phyloP scores from a whole-genome alignment of 2,113 vertebrate genomes.

The Thamnaconus septentrionalis region DNA sequence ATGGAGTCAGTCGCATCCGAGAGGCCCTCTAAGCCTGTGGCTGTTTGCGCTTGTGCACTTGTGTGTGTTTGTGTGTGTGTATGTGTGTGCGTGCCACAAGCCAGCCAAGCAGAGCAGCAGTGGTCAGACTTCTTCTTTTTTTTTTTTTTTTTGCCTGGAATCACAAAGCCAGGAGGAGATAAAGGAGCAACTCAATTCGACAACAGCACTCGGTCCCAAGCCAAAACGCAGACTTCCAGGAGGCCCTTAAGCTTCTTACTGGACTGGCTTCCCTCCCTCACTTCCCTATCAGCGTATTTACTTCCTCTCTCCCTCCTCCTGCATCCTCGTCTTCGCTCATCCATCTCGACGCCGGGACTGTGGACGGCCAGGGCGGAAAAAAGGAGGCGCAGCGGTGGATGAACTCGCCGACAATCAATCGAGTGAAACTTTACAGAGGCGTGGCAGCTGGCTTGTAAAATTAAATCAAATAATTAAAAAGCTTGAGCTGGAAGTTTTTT shows the following conservation, averaged over 20 bases:
- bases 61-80: background rate
- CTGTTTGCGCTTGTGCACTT: slow-evolving; percentile 38
- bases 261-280: slow-evolving; percentile 49
- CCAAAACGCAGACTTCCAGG: slow-evolving; percentile 69
- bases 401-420: slow-evolving; percentile 47
- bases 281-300: slow-evolving; percentile 30
- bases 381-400: no score
- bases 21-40: slow-evolving; percentile 53
- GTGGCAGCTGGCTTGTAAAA: slow-evolving; percentile 14
- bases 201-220: slow-evolving; percentile 54
- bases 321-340: slow-evolving; percentile 32
- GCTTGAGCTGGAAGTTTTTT: slow-evolving; percentile 24
- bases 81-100: slow-evolving; percentile 45
- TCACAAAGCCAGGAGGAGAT: slow-evolving; percentile 66
- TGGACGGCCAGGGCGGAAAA: slow-evolving; percentile 56
- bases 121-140: slow-evolving; percentile 43
- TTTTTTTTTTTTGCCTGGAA: slow-evolving; percentile 51
- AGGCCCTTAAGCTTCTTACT: slow-evolving; percentile 77
- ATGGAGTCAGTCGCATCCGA: slow-evolving; percentile 60
- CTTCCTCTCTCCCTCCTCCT: slow-evolving; percentile 28
- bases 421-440: slow-evolving; percentile 48
- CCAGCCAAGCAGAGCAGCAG: slow-evolving; percentile 60
- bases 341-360: slow-evolving; percentile 35
- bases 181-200: slow-evolving; percentile 74
- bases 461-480: slow-evolving; percentile 25